Conservation (phyloP, 2,797 vertebrate genomes). For the Cottoperca gobio region DNA sequence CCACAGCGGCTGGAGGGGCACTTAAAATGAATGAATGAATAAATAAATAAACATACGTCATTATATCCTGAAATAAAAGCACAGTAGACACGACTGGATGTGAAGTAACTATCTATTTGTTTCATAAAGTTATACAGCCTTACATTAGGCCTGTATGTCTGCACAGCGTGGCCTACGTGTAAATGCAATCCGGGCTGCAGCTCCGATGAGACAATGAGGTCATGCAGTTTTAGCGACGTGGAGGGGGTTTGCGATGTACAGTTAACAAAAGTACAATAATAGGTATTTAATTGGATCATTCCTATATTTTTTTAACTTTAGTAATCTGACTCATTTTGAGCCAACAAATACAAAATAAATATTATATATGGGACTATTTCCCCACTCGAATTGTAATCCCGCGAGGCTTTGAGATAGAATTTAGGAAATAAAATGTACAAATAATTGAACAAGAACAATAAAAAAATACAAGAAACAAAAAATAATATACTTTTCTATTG, state of each 20-base stretch:
- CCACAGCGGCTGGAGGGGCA: neutral
- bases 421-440: neutral
- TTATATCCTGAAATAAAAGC: neutral
- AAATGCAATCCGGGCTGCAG: too few species aligned
- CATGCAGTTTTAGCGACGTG: neutral
- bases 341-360: neutral
- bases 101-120: too few species aligned
- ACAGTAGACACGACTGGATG: rapidly evolving
- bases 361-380: neutral
- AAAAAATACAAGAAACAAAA: neutral
- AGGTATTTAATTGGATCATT: neutral
- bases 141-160: too few species aligned
- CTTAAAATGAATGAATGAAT: neutral
- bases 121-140: too few species aligned
- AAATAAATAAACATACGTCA: neutral
- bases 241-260: neutral
- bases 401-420: neutral
- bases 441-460: neutral
- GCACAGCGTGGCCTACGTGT: neutral
- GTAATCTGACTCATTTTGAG: neutral
- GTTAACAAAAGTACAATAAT: neutral
- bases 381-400: neutral
- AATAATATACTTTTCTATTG: neutral
- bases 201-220: neutral
- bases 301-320: neutral